A percentile compares a stretch with the other conserved stretches of the same genome.
phyloP scores from a whole-genome alignment of 2,797 vertebrate genomes.

The Melanogrammus aeglefinus region DNA sequence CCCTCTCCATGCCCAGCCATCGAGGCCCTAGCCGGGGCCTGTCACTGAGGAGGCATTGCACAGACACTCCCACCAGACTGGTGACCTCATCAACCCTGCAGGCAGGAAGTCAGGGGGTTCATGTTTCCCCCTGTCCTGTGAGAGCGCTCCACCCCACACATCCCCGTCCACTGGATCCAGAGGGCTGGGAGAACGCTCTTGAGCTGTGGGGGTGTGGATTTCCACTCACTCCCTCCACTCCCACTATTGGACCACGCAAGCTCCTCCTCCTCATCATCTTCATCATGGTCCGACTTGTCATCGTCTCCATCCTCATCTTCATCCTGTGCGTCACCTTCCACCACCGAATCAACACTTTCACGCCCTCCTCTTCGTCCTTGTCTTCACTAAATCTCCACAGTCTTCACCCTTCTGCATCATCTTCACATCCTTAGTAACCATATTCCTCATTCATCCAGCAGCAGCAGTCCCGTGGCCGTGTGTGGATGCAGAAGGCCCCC shows the following conservation, averaged over 20 bases:
- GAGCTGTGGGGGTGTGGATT: slow-evolving; percentile 57
- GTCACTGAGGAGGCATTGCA: slow-evolving; percentile 71
- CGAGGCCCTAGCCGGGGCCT: slow-evolving; percentile 27
- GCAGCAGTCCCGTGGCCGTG: not conserved
- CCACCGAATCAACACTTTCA: slow-evolving; percentile 30
- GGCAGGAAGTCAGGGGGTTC: slow-evolving; percentile 78
- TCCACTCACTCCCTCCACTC: slow-evolving; percentile 42
- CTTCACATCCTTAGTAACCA: too few species aligned
- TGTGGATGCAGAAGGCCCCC: slow-evolving; percentile 25
- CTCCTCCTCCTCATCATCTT: slow-evolving; percentile 31
- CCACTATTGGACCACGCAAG: slow-evolving; percentile 58
- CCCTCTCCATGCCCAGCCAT: slow-evolving; percentile 36
- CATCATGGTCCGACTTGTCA: too few species aligned
- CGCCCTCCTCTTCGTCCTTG: slow-evolving; percentile 26
- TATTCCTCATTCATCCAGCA: not conserved
- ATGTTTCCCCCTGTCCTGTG: slow-evolving; percentile 71
- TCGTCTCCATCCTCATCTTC: too few species aligned
- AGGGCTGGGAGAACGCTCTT: not conserved
- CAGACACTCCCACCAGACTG: slow-evolving; percentile 74
- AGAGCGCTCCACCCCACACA: slow-evolving; percentile 74
- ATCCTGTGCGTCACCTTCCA: not conserved
- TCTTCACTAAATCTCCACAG: too few species aligned
- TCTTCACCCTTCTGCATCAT: too few species aligned
- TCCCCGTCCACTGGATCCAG: slow-evolving; percentile 59
- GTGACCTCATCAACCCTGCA: slow-evolving; percentile 75